Evolutionary conservation across 2,888 invertebrate species (phyloP).

Genomic region (Dicroscelio sp.): DNA sequence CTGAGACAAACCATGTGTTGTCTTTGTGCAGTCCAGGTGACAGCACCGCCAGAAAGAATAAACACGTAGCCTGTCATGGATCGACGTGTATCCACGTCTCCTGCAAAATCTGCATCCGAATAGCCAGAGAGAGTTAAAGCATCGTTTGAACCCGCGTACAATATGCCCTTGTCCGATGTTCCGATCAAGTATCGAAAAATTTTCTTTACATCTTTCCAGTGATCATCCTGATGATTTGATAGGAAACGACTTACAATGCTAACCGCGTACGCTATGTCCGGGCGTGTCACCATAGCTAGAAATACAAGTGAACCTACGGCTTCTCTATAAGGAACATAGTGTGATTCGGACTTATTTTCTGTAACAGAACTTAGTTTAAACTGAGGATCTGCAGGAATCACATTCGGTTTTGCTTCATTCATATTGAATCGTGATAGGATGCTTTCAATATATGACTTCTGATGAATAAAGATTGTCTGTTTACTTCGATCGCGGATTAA

Average conservation of each 20-base stretch:
- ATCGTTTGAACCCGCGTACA: slow-evolving; percentile 45
- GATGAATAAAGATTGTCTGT: slow-evolving; percentile 66
- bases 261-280: slow-evolving; percentile 79
- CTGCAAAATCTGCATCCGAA: slow-evolving; percentile 76
- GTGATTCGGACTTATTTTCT: not conserved
- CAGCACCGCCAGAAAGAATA: slow-evolving; percentile 44
- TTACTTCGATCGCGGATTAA: slow-evolving; percentile 48
- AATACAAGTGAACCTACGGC: slow-evolving; percentile 70
- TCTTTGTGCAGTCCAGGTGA: slow-evolving; percentile 73
- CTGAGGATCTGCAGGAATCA: not conserved
- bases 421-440: slow-evolving; percentile 71
- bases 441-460: slow-evolving; percentile 67
- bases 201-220: slow-evolving; percentile 70
- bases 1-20: slow-evolving; percentile 69
- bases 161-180: slow-evolving; percentile 50
- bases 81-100: slow-evolving; percentile 67
- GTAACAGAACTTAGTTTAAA: slow-evolving; percentile 12
- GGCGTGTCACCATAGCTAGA: slow-evolving; percentile 67
- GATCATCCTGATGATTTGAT: slow-evolving; percentile 42
- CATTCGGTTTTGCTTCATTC: slow-evolving; percentile 67
- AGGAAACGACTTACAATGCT: slow-evolving; percentile 62
- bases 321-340: slow-evolving; percentile 64
- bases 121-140: slow-evolving; percentile 50
- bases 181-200: slow-evolving; percentile 9
- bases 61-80: slow-evolving; percentile 79